Evolutionary conservation across 2,888 invertebrate species (phyloP).

Genomic region (Ormyrus pomaceus): DNA sequence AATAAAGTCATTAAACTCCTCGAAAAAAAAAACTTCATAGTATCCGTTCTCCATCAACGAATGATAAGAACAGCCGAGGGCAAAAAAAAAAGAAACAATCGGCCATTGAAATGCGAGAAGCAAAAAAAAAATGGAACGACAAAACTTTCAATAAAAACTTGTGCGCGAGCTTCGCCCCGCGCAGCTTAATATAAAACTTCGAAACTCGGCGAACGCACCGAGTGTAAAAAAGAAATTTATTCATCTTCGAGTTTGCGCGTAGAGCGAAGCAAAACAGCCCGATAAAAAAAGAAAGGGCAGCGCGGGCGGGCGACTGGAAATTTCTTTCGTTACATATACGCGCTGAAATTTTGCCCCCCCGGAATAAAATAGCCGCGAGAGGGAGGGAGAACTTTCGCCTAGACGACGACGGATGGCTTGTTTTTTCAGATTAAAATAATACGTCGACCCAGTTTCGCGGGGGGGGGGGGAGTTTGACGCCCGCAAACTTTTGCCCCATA

Average conservation of each 20-base stretch:
- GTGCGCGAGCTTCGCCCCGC: not conserved
- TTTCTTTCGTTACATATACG: constrained; percentile 7
- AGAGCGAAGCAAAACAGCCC: not conserved
- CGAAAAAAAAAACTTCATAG: not conserved
- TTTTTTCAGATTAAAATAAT: constrained; percentile 43
- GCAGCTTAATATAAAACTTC: constrained; percentile 22
- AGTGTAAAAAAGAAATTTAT: constrained; percentile 18
- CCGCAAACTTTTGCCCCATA: constrained; percentile 14
- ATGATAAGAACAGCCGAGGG: not conserved
- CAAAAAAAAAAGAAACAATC: not conserved
- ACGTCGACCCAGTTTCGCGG: constrained; percentile 38
- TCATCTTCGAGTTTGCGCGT: constrained; percentile 31
- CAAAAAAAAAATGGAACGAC: not conserved
- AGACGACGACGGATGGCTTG: constrained; percentile 32
- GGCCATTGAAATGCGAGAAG: constrained; percentile 7
- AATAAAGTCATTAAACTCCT: too few relatives aligned
- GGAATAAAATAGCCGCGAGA: constrained; percentile 28
- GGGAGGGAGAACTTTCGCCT: not conserved
- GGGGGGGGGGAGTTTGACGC: too few relatives aligned
- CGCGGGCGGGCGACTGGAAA: too few relatives aligned
- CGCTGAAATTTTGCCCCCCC: constrained; percentile 21
- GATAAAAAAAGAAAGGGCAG: not conserved
- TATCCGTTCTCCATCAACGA: constrained; percentile 11
- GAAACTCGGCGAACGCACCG: constrained; percentile 1
- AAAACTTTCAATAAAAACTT: constrained; percentile 23